These are phyloP conservation scores for Syrphus vitripennis DNA, from an alignment of 2,888 invertebrate species.

Conservation along the genomic window DNA sequence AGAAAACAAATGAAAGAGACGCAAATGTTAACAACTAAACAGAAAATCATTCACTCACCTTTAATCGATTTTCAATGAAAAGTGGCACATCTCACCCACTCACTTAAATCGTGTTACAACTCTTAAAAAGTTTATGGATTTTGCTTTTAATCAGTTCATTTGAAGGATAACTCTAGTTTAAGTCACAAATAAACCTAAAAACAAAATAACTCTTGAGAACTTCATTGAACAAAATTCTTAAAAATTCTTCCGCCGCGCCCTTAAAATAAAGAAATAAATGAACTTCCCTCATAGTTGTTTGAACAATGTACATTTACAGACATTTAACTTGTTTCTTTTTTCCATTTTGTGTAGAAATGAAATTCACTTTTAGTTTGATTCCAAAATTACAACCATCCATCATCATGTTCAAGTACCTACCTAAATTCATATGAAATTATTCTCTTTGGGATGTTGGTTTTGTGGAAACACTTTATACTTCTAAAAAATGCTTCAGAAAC, in stretches of 20 bases:
- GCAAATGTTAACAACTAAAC: too few relatives aligned
- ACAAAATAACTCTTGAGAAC: background rate
- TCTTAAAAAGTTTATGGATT: too few relatives aligned
- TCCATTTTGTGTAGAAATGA: background rate
- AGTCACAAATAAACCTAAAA: too few relatives aligned
- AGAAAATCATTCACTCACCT: too few relatives aligned
- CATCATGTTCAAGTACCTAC: constrained; percentile 19
- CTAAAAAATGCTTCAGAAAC: too few relatives aligned
- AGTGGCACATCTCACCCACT: too few relatives aligned
- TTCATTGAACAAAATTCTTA: background rate
- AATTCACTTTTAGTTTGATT: constrained; percentile 14
- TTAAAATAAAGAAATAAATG: background rate
- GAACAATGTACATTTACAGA: background rate
- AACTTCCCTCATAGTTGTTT: background rate
- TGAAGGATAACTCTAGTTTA: too few relatives aligned
- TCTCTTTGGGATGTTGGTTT: constrained; percentile 10
- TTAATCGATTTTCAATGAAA: too few relatives aligned
- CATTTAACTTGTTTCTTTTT: constrained; percentile 6
- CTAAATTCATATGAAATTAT: constrained; percentile 14
- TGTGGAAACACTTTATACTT: background rate
- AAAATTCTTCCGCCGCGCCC: background rate
- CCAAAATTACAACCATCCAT: constrained; percentile 32
- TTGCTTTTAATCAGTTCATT: too few relatives aligned
- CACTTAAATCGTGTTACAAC: too few relatives aligned
- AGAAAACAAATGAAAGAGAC: too few relatives aligned